phyloP scores from a whole-genome alignment of 2,888 invertebrate species.

The Elmis aenea region DNA sequence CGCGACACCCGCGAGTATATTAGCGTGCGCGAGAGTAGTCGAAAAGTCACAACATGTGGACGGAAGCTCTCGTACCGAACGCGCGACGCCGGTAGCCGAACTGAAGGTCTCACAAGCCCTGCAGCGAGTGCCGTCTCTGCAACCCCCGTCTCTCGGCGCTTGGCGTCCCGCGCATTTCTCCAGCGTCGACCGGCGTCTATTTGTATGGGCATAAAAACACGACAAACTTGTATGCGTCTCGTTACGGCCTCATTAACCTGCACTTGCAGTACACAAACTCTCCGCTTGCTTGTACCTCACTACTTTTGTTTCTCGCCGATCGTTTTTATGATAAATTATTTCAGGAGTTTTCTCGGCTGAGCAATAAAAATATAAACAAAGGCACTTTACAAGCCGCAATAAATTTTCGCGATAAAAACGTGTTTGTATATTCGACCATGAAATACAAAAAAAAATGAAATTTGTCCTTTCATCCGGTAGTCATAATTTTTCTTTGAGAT shows the following conservation, averaged over 20 bases:
- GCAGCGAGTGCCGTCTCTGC: slow-evolving; percentile 20
- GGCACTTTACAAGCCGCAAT: slow-evolving; percentile 10
- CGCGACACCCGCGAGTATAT: slow-evolving; percentile 8
- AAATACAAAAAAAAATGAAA: slow-evolving; percentile 13
- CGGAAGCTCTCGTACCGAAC: slow-evolving; percentile 17
- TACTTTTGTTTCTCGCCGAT: slow-evolving; percentile 28
- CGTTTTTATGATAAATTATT: slow-evolving; percentile 34
- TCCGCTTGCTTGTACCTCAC: slow-evolving; percentile 12
- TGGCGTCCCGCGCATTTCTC: slow-evolving; percentile 31
- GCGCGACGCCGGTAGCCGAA: slow-evolving; percentile 11
- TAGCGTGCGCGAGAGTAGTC: slow-evolving; percentile 13
- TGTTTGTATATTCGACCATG: slow-evolving; percentile 8
- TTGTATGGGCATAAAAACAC: slow-evolving; percentile 26
- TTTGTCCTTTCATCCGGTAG: slow-evolving; percentile 12
- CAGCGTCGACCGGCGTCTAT: slow-evolving; percentile 31
- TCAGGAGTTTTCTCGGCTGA: slow-evolving; percentile 30
- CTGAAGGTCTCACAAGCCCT: slow-evolving; percentile 16
- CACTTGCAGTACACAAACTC: slow-evolving; percentile 23
- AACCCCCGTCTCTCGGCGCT: slow-evolving; percentile 23
- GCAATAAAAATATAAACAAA: slow-evolving; percentile 36
- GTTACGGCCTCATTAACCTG: slow-evolving; percentile 32
- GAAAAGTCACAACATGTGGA: slow-evolving; percentile 17
- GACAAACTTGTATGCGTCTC: slow-evolving; percentile 30
- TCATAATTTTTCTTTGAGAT: slow-evolving; percentile 12
- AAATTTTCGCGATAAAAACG: slow-evolving; percentile 13